Conservation (phyloP, 1,140 invertebrate genomes). For the Drosophila pallidifrons region DNA sequence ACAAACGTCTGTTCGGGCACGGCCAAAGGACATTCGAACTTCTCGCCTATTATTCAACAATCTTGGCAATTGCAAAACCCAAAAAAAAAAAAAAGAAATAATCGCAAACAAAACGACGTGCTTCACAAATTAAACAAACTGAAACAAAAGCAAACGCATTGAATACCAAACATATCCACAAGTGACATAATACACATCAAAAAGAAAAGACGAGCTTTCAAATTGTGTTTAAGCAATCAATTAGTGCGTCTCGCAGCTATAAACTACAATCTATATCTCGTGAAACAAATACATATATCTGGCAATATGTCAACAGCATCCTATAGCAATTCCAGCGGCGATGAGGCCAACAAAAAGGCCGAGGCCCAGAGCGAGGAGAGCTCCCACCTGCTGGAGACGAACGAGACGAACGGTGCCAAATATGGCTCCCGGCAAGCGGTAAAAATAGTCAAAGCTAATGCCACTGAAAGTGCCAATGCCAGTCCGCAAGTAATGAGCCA, state of each 20-base stretch:
- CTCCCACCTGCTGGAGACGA: constrained; percentile 79
- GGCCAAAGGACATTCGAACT: constrained; percentile 64
- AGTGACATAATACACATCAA: constrained; percentile 50
- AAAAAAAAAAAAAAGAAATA: constrained; percentile 21
- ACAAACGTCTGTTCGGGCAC: constrained; percentile 50
- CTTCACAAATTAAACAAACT: not conserved
- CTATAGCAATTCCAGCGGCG: constrained; percentile 66
- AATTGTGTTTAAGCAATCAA: constrained; percentile 62
- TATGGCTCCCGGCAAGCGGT: constrained; percentile 81
- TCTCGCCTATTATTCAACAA: constrained; percentile 64
- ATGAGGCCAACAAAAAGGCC: constrained; percentile 54
- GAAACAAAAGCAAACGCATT: constrained; percentile 12
- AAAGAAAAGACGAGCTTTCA: constrained; percentile 7
- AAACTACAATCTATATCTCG: not conserved
- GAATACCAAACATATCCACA: constrained; percentile 65
- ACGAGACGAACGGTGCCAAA: constrained; percentile 70
- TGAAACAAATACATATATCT: constrained; percentile 4
- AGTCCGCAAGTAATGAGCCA: constrained; percentile 58
- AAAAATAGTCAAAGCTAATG: constrained; percentile 71
- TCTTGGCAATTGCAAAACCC: constrained; percentile 25
- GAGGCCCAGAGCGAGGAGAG: constrained; percentile 74
- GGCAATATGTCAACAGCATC: constrained; percentile 71
- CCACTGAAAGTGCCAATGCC: constrained; percentile 54
- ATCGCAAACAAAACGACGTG: constrained; percentile 9
- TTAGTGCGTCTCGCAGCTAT: constrained; percentile 8